These are phyloP conservation scores for Varanus salvator DNA, from an alignment of 2,113 vertebrate species.

Conservation along the genomic window DNA sequence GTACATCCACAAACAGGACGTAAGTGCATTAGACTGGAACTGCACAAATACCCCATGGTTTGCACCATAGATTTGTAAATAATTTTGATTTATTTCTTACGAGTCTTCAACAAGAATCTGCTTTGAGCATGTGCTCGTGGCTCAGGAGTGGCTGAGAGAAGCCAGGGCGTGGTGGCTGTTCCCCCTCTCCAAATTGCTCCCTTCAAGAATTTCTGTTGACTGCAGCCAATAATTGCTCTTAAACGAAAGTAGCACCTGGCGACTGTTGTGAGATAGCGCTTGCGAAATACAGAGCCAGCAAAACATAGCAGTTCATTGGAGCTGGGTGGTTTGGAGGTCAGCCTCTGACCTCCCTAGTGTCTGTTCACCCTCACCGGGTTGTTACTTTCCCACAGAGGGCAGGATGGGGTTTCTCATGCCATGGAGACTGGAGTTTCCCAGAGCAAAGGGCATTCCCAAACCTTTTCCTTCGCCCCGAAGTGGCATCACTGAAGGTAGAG, in stretches of 20 bases:
- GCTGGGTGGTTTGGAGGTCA: background rate
- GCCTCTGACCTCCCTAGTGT: too few species aligned
- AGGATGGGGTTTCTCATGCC: background rate
- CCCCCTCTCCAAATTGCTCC: background rate
- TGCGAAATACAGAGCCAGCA: background rate
- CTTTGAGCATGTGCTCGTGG: too few species aligned
- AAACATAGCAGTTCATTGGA: background rate
- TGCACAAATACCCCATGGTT: too few species aligned
- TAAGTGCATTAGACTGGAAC: too few species aligned
- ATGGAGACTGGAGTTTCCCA: background rate
- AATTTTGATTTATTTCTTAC: too few species aligned
- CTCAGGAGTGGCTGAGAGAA: background rate
- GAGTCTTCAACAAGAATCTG: too few species aligned
- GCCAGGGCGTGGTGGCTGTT: background rate
- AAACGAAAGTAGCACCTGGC: background rate
- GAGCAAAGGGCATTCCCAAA: background rate
- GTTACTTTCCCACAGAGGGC: background rate
- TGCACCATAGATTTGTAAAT: too few species aligned
- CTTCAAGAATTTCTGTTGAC: background rate
- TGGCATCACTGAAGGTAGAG: background rate
- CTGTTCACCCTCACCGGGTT: background rate
- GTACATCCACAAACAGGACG: too few species aligned
- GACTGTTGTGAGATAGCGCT: background rate
- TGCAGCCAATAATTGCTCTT: background rate
- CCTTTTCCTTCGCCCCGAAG: background rate